Percentiles rank a stretch among this genome's conserved stretches.
These are phyloP conservation scores for Bursaphelenchus mucronatus DNA, from an alignment of 1,140 invertebrate species.

Conservation along the genomic window DNA sequence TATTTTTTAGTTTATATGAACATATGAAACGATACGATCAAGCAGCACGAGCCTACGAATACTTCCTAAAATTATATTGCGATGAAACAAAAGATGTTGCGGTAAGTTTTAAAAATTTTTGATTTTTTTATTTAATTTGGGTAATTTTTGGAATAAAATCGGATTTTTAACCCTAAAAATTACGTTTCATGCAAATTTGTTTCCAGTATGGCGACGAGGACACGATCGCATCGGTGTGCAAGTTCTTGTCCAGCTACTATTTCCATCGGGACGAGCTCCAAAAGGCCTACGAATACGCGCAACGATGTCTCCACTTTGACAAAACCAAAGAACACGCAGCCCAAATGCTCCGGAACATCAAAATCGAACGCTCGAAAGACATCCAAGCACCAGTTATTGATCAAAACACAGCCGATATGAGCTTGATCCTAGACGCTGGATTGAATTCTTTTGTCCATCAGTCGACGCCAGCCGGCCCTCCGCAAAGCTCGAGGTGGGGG, in stretches of 20 bases:
- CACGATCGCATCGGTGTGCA: constrained; percentile 68
- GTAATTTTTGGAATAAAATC: constrained; percentile 15
- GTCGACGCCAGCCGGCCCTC: no score
- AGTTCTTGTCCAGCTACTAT: constrained; percentile 84
- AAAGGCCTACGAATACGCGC: constrained; percentile 80
- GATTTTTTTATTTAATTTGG: constrained; percentile 10
- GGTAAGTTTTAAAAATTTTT: constrained; percentile 35
- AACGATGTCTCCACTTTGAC: constrained; percentile 81
- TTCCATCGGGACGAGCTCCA: constrained; percentile 74
- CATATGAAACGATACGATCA: constrained; percentile 77
- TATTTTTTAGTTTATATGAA: constrained; percentile 72
- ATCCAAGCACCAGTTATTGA: constrained; percentile 25
- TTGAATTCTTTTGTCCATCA: no score
- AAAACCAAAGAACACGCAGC: constrained; percentile 31
- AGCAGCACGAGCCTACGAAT: constrained; percentile 83
- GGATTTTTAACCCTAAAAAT: constrained; percentile 10
- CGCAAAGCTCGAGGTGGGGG: no score
- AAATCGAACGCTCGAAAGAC: constrained; percentile 35
- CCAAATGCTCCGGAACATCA: constrained; percentile 17
- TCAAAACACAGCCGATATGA: no score
- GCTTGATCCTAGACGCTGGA: no score
- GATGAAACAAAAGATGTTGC: constrained; percentile 64
- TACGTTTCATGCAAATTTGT: not conserved
- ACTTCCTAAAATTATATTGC: constrained; percentile 73
- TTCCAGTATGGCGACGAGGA: constrained; percentile 34